Conservation (phyloP, 2,113 vertebrate species). For the Phyllopteryx taeniolatus region DNA sequence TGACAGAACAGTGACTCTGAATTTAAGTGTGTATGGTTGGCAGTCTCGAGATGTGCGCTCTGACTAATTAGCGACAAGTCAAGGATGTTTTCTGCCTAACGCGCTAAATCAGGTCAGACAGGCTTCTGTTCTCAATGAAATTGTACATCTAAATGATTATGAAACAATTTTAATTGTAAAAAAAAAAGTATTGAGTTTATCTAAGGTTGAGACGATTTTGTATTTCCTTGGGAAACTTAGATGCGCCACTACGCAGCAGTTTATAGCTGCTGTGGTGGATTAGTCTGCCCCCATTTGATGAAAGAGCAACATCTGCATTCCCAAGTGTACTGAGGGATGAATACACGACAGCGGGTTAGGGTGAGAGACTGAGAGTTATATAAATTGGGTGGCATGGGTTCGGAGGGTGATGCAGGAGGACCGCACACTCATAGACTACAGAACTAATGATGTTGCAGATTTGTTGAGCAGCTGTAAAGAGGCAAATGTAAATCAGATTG, state of each 20-base stretch:
- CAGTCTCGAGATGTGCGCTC: not conserved
- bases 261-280: constrained; percentile 11
- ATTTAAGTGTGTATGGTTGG: too few species aligned
- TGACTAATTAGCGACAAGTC: not conserved
- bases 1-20: too few species aligned
- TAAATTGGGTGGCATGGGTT: not conserved
- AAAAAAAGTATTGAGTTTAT: too few species aligned
- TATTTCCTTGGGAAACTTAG: not conserved
- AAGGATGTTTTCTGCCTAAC: not conserved
- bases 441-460: constrained; percentile 12
- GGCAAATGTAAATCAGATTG: not conserved
- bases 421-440: not conserved
- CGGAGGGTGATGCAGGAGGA: not conserved
- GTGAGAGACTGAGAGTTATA: constrained; percentile 7
- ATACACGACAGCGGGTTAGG: not conserved
- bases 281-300: constrained; percentile 1
- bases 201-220: not conserved
- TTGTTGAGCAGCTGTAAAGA: constrained; percentile 5
- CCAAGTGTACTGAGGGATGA: constrained; percentile 10
- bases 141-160: too few species aligned
- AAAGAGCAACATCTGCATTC: constrained; percentile 19
- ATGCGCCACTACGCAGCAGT: not conserved
- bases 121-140: too few species aligned
- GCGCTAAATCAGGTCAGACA: not conserved
- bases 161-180: not conserved